Evolutionary conservation across 2,113 vertebrate species (phyloP), one percentile per base, ranked within the genome.

Genomic region (Hymenochirus boettgeri): DNA sequence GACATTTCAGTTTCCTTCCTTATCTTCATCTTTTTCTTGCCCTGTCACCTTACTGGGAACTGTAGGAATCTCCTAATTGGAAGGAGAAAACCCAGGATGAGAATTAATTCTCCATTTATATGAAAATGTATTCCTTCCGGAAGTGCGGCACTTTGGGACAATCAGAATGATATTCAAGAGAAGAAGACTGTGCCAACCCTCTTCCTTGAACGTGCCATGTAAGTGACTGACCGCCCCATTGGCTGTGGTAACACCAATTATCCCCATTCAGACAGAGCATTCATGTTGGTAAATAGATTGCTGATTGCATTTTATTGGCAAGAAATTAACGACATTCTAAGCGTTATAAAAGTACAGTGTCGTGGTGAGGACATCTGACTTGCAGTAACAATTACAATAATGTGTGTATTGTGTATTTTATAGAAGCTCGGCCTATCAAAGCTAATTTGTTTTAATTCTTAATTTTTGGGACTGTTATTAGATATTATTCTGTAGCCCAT

Each of bases 281-380:
- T 66, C 64, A 66, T 66, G 55, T 51, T 18, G 18, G 64, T 66
- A 66, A 66, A 66, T 66, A 39, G 55, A 37, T 11, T 7, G 21
- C 55, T 66, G 64, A 66, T 66, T 66, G 10, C 64, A 66, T 37
- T 25, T 66, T 26, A 39, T 52, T 23, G 18, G 46, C 12, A 22
- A 12, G 31, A 51, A 27, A 24, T 26, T 17, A 33, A 18, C 10
- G 25, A 7, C 33, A 17, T 48, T 25, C 63, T 31, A 46, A 56
- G 46, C 63, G 27, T n/a, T 18, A 52, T 27, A n/a, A 51, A 22
- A n/a, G 35, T 50, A 66, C 64, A 66, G 55, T n/a, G 56, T 59
- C 45, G 29, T 3, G 31, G 1, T 3, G 23, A 2, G 18, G 24
- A 2, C 2, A 3, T 21, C 2, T 5, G 19, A 3, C 5, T 6